Evolutionary conservation across 2,888 invertebrate genomes (phyloP), one percentile per base, ranked within the genome.

Genomic region (Gisinianus flammeolus): DNA sequence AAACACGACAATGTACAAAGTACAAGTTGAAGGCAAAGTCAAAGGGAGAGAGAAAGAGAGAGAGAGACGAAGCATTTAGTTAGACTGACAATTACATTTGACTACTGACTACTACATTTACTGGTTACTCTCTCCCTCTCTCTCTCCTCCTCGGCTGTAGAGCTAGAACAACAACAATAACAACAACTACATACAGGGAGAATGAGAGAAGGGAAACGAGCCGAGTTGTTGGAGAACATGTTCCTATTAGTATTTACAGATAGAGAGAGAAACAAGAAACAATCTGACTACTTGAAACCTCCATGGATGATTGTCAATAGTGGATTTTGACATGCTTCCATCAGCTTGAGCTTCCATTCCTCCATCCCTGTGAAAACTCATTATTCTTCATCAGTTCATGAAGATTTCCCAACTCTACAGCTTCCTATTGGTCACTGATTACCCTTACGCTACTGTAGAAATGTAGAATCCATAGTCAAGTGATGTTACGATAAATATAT

Each of bases 271-370:
- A 5, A 35, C 5, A 35, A 35, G 35, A 35, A 44, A 44, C 44
- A 44, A 19, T n/a, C 44, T 19, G 44, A 44, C 44, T 44, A 44
- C 44, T 44, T 12, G 44, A 44, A 68, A 44, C 68, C 68, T 68
- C 68, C 68, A 26, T 68, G 68, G 44, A 24, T 68, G 68, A 68
- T 68, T 68, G 68, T 68, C 68, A 68, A 68, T 68, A 68, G 19
- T 24, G 6, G 12, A 19, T 66, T 30, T 4, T 66, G 58, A 58
- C 58, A 58, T 66, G 30, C 31, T 30, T 66, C 5, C 30, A 30
- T 66, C 5, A 30, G n/a, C 12, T 12, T 28, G 28, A 58, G 58
- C n/a, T 1, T 6, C 19, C 56, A 3, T 4, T 19, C 56, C 56
- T 56, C 56, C 56, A 12, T 56, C 56, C 22, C 24, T 24, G 8